phyloP scores from a whole-genome alignment of 2,113 vertebrate genomes.

The Nycticorax nycticorax region DNA sequence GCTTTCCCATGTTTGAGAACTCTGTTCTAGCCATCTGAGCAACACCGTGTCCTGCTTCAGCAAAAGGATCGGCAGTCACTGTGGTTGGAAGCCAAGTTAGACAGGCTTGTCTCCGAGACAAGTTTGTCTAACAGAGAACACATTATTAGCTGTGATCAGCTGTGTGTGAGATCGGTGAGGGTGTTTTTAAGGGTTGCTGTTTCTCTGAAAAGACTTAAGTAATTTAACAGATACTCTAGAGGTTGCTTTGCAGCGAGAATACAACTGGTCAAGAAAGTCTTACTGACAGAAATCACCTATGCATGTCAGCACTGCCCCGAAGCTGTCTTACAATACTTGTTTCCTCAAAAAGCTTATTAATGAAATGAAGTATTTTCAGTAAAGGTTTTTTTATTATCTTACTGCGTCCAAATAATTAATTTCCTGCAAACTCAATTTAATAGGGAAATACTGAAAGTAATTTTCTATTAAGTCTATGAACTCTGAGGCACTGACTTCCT shows the following conservation, averaged over 20 bases:
- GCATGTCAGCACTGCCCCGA: neutral
- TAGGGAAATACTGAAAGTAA: neutral
- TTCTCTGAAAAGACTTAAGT: neutral
- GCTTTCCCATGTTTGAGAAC: neutral
- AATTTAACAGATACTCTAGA: neutral
- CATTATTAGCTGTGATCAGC: neutral
- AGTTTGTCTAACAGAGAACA: neutral
- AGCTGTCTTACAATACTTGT: neutral
- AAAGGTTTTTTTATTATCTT: neutral
- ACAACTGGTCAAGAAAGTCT: neutral
- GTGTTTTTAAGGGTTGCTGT: neutral
- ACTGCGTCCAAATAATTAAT: neutral
- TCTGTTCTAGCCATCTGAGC: neutral
- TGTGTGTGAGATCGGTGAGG: fast-evolving
- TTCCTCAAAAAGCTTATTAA: neutral
- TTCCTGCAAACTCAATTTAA: neutral
- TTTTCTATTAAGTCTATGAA: neutral
- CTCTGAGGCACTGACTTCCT: neutral
- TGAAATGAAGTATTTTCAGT: neutral
- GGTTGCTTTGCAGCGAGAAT: neutral
- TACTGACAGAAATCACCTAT: neutral
- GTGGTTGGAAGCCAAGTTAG: neutral
- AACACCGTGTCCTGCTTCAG: neutral
- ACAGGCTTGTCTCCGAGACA: neutral
- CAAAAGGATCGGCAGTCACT: fast-evolving